Evolutionary conservation across 2,888 invertebrate species (phyloP).

Genomic region (Andrena dorsata): DNA sequence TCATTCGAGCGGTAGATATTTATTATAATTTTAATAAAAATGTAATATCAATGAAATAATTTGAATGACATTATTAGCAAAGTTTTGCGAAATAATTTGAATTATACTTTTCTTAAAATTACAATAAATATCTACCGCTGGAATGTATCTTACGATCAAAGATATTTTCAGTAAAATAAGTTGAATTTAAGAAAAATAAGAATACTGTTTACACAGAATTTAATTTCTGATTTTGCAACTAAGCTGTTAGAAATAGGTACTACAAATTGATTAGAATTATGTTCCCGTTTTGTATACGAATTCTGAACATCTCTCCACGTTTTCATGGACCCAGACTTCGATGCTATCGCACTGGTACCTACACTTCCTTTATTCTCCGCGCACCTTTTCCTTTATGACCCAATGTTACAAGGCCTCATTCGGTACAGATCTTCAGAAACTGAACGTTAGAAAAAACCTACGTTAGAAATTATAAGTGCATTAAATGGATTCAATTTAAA

Average conservation of each 20-base stretch:
- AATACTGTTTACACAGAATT: background rate
- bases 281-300: background rate
- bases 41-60: no score
- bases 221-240: background rate
- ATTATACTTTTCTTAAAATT: no score
- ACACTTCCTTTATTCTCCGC: slow-evolving; percentile 28
- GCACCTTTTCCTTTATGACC: background rate
- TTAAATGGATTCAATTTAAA: background rate
- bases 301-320: slow-evolving; percentile 16
- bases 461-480: background rate
- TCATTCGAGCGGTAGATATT: background rate
- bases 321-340: slow-evolving; percentile 7
- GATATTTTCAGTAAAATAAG: no score
- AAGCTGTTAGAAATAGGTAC: background rate
- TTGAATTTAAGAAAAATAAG: no score
- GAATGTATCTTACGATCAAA: background rate
- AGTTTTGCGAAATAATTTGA: no score
- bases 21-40: no score
- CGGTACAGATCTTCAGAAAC: slow-evolving; percentile 8
- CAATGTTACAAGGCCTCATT: background rate
- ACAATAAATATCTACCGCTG: background rate
- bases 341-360: slow-evolving; percentile 34
- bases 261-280: background rate
- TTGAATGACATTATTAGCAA: no score
- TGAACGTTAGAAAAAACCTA: background rate